phyloP scores from a whole-genome alignment of 2,888 invertebrate genomes.

The Heliconius cydno region DNA sequence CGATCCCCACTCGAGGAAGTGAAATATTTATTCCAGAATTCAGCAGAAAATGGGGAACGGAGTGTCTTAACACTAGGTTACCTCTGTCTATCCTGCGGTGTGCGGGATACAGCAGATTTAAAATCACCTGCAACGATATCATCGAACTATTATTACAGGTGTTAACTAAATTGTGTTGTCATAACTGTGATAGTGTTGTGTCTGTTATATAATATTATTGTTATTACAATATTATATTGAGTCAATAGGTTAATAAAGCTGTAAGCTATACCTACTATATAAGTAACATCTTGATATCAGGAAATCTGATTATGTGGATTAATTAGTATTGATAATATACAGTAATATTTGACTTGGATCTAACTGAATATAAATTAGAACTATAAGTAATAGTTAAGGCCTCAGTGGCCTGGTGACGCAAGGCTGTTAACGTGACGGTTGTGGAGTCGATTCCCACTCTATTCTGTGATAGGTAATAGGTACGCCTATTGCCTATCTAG shows the following conservation, averaged over 20 bases:
- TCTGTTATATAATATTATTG: slow-evolving; percentile 1
- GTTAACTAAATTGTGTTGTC: slow-evolving; percentile 14
- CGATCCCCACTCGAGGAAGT: no score
- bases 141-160: slow-evolving; percentile 13
- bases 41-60: no score
- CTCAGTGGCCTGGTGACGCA: no score
- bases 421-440: no score
- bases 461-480: no score
- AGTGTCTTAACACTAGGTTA: no score
- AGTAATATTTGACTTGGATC: neutral
- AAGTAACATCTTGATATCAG: neutral
- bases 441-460: no score
- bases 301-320: neutral
- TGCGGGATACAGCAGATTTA: neutral
- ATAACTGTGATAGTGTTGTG: slow-evolving; percentile 14
- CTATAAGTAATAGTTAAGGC: no score
- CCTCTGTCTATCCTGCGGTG: no score
- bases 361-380: neutral
- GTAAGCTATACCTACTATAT: neutral
- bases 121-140: slow-evolving; percentile 3
- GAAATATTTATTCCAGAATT: no score
- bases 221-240: slow-evolving; percentile 15
- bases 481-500: no score
- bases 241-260: slow-evolving; percentile 1
- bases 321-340: neutral